phyloP scores from a whole-genome alignment of 2,888 invertebrate genomes.

The Schrankia costaestrigalis region DNA sequence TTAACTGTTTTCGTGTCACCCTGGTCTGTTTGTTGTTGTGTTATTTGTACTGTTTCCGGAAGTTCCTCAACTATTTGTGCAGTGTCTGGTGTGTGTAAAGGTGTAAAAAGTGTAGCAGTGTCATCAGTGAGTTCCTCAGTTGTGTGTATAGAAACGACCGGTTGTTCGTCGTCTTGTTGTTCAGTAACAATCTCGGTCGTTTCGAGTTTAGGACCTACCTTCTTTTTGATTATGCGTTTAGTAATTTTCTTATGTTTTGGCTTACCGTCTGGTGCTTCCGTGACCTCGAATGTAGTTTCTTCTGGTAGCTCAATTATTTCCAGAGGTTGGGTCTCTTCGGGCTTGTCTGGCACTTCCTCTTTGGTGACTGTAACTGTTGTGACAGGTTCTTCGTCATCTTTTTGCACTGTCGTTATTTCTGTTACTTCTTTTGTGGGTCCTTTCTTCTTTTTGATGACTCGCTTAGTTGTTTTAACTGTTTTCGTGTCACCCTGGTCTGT shows the following conservation, averaged over 20 bases:
- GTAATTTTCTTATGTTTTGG: not conserved
- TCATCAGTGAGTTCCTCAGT: not conserved
- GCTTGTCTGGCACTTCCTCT: too few relatives aligned
- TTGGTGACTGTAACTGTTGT: not conserved
- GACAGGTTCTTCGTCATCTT: not conserved
- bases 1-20: not conserved
- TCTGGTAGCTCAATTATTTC: not conserved
- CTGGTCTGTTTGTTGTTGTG: not conserved
- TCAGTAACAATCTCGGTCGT: not conserved
- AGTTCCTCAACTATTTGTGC: not conserved
- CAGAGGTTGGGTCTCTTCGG: not conserved
- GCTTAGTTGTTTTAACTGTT: not conserved
- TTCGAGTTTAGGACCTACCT: not conserved
- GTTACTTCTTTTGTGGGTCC: not conserved
- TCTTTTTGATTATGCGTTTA: not conserved
- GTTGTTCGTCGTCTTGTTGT: not conserved
- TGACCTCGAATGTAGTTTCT: not conserved
- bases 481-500: not conserved
- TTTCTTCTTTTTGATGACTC: not conserved
- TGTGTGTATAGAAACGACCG: not conserved
- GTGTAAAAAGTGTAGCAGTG: not conserved
- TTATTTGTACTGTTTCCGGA: not conserved
- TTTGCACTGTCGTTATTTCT: not conserved
- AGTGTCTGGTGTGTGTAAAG: not conserved
- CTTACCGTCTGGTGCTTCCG: not conserved